phyloP scores from a whole-genome alignment of 2,113 vertebrate genomes.

The Gymnorhina tibicen region DNA sequence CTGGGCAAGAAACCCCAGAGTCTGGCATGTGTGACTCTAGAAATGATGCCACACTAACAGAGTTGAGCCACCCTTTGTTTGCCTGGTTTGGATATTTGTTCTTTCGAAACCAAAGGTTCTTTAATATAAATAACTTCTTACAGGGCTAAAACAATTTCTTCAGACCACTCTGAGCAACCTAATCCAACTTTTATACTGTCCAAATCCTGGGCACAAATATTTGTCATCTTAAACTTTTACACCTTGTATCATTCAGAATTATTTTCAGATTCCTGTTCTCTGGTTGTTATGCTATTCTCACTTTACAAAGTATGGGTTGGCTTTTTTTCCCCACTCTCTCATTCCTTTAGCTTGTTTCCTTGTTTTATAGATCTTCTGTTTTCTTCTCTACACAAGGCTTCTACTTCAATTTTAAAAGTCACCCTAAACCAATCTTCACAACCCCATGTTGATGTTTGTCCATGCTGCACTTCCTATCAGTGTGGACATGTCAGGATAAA shows the following conservation, averaged over 20 bases:
- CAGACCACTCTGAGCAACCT: not conserved
- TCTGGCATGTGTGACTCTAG: not conserved
- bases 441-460: not conserved
- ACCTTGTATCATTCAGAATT: not conserved
- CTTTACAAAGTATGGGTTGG: not conserved
- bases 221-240: not conserved
- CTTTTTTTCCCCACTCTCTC: not conserved
- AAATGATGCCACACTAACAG: not conserved
- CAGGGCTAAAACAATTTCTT: not conserved
- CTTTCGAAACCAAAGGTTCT: not conserved
- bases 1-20: not conserved
- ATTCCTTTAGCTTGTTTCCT: not conserved
- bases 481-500: not conserved
- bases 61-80: not conserved
- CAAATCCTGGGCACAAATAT: not conserved
- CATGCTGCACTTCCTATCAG: not conserved
- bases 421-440: conserved; percentile 13
- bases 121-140: not conserved
- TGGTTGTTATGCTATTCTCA: not conserved
- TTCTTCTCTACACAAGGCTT: not conserved
- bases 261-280: not conserved
- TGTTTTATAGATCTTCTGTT: not conserved
- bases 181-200: not conserved
- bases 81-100: not conserved
- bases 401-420: not conserved